A percentile compares a stretch with the other conserved stretches of the same genome.
Conservation (phyloP, 2,797 vertebrate species). For the Poeciliopsis turneri region DNA sequence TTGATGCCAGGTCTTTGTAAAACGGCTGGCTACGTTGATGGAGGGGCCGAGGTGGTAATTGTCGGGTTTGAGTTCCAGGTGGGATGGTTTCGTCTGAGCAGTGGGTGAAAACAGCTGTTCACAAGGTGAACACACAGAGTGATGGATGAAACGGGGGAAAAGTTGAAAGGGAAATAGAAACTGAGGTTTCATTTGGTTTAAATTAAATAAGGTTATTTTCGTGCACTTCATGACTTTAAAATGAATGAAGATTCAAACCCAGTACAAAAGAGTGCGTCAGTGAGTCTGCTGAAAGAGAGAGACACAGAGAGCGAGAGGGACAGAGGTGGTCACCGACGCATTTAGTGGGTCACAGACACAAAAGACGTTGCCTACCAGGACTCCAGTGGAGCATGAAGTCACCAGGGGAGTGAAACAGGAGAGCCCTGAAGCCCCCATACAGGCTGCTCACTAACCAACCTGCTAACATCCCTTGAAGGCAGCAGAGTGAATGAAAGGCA, state of each 20-base stretch:
- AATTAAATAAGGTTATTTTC: neutral
- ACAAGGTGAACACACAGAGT: conserved; percentile 20
- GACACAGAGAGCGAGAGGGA: conserved; percentile 53
- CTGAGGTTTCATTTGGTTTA: neutral
- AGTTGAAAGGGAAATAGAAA: neutral
- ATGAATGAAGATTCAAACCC: conserved; percentile 12
- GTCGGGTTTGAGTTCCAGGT: conserved; percentile 71
- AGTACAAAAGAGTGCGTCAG: conserved; percentile 17
- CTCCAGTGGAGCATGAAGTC: conserved; percentile 83
- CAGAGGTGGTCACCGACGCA: conserved; percentile 73
- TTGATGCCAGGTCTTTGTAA: conserved; percentile 64
- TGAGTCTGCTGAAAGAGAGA: conserved; percentile 46
- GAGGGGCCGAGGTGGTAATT: conserved; percentile 69
- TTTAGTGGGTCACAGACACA: conserved; percentile 83
- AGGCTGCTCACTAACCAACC: conserved; percentile 66
- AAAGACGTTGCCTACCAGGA: conserved; percentile 80
- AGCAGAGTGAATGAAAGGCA: conserved; percentile 62
- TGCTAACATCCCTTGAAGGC: conserved; percentile 58
- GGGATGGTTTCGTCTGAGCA: conserved; percentile 55
- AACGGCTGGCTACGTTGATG: conserved; percentile 39
- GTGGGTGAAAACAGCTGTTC: conserved; percentile 68
- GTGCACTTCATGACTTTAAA: neutral
- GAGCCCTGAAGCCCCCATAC: conserved; percentile 72
- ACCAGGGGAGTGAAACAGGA: conserved; percentile 79
- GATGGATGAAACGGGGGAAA: conserved; percentile 14